Evolutionary conservation across 2,888 invertebrate species (phyloP).

Genomic region (Drosophila infuscata): DNA sequence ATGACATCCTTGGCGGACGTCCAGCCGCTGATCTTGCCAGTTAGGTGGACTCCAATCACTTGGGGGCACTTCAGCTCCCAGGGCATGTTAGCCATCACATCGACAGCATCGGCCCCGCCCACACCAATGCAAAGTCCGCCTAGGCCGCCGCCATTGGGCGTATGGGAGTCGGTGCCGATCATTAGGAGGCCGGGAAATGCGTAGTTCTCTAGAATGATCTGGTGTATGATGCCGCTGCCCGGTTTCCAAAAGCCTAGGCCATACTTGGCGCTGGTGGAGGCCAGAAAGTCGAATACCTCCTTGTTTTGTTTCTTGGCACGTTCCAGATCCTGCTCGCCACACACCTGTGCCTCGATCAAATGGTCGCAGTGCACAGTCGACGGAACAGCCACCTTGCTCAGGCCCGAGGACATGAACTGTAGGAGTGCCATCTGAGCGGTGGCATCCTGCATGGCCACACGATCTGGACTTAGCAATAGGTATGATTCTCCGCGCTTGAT

Average conservation of each 20-base stretch:
- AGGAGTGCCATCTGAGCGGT: constrained; percentile 99
- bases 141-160: constrained; percentile 99
- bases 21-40: constrained; percentile 98
- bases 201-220: constrained; percentile 99
- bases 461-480: constrained; percentile 96
- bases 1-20: constrained; percentile 99
- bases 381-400: constrained; percentile 97
- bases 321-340: constrained; percentile 94
- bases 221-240: constrained; percentile 99
- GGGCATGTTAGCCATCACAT: constrained; percentile 99
- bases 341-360: constrained; percentile 98
- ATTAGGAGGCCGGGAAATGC: constrained; percentile 98
- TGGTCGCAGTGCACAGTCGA: constrained; percentile 99
- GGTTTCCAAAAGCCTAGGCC: constrained; percentile 99
- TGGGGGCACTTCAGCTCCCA: constrained; percentile 99
- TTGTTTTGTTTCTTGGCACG: constrained; percentile 95
- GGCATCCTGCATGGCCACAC: constrained; percentile 99
- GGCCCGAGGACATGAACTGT: constrained; percentile 99
- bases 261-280: constrained; percentile 97
- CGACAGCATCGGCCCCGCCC: constrained; percentile 99
- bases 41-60: constrained; percentile 98
- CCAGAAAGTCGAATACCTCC: constrained; percentile 97
- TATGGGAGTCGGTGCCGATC: constrained; percentile 99
- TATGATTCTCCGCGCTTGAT: constrained; percentile 96
- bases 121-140: constrained; percentile 99